Base-by-base conservation (phyloP, 2,888 invertebrate species). In the Ormyrus nitidulus region DNA sequence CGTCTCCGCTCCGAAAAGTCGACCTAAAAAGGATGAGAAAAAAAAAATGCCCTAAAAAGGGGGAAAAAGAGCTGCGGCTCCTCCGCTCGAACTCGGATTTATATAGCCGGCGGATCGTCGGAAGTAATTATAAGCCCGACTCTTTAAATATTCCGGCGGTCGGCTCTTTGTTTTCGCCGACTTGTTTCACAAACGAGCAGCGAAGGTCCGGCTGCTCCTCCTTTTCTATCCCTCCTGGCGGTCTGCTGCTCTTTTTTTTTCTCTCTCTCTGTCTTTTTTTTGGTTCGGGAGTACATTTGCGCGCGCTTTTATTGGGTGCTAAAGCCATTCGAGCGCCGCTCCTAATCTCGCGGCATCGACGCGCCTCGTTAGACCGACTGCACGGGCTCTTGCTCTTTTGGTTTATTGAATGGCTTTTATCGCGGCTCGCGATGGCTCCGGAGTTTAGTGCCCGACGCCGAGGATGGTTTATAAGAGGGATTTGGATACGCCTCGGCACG, bases 141-240 rank as follows among this genome's bases (percentile, higher is more conserved):
- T 86, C 84, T 84, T 85, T 86, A 87, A 87, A 87, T 85, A 86
- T 83, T 85, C 79, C 61, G 77, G 54, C 61, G 71, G 66, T 75
- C 75, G 86, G 83, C 34, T 87, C 88, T 88, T 87, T 88, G 88
- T 89, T 86, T 86, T 82, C 82, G 83, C 86, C 89, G 89, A 86
- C 89, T 88, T 87, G 89, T 89, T 89, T 88, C 87, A 89, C 88
- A 89, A 89, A 89, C 88, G 89, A 89, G 88, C 88, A 88, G 89
- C 89, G 89, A 89, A 89, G 89, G 85, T 87, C 83, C 66, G 56
- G 65, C 56, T 58, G 54, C 71, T 84, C 83, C 53, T 69, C 61
- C 64, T 73, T 19, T 34, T 10, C 34, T 34, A 34, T 34, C 34
- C 34, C 34, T 34, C 34, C 34, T 34, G 34, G 34, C 34, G 34